Conservation (phyloP, 2,888 invertebrate species). For the Heterodera filipjevi region DNA sequence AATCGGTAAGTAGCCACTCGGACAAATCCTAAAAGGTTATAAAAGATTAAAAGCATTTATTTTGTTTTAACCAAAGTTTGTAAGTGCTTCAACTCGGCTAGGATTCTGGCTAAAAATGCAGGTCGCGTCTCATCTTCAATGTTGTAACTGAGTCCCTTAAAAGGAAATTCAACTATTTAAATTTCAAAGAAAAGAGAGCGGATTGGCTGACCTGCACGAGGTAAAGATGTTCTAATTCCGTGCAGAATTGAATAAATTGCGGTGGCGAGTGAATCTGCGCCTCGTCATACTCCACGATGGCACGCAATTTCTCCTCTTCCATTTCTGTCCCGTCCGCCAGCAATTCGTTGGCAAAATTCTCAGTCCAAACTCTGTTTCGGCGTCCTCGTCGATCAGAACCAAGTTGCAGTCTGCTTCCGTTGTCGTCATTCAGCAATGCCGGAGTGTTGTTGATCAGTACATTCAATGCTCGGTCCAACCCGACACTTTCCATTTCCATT, state of each 20-base stretch:
- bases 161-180: neutral
- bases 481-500: slow-evolving; percentile 21
- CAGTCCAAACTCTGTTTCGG: neutral
- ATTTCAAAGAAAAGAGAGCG: too few species aligned
- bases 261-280: slow-evolving; percentile 27
- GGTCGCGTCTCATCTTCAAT: slow-evolving; percentile 33
- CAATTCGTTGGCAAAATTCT: neutral
- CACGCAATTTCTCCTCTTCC: slow-evolving; percentile 18
- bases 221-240: slow-evolving; percentile 33
- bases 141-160: slow-evolving; percentile 33
- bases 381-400: neutral
- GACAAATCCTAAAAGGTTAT: slow-evolving; percentile 46
- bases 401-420: neutral
- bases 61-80: slow-evolving; percentile 3
- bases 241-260: slow-evolving; percentile 36
- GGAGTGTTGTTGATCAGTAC: neutral
- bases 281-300: slow-evolving; percentile 21
- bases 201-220: slow-evolving; percentile 25
- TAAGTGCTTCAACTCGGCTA: slow-evolving; percentile 21
- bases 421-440: neutral
- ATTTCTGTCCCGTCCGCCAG: slow-evolving; percentile 7
- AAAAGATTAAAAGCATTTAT: neutral
- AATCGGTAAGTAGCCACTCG: slow-evolving; percentile 65
- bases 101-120: slow-evolving; percentile 29
- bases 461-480: slow-evolving; percentile 18